These are phyloP conservation scores for Anthrax anthrax DNA, from an alignment of 2,888 invertebrate species.

Conservation along the genomic window DNA sequence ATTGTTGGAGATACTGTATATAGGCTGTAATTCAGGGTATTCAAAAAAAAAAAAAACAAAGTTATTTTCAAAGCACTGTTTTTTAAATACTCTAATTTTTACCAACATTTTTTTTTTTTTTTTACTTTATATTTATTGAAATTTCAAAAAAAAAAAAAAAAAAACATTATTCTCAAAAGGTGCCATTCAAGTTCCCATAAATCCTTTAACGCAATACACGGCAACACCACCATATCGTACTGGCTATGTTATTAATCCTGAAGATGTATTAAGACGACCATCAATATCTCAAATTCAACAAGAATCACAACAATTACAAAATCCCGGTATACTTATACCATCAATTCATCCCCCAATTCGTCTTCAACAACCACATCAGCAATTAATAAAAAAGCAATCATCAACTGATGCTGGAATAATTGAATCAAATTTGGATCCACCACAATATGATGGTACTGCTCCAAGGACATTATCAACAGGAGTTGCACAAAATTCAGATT, in stretches of 20 bases:
- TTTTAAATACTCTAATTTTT: too few species aligned
- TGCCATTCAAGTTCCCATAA: conserved; percentile 25
- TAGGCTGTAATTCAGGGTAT: too few species aligned
- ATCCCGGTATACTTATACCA: conserved; percentile 1
- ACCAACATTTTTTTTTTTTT: too few species aligned
- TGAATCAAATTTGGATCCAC: background rate
- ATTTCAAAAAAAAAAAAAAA: too few species aligned
- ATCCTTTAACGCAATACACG: conserved; percentile 29
- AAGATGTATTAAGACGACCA: conserved; percentile 25
- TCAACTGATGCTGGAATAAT: background rate
- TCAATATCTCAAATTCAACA: conserved; percentile 5
- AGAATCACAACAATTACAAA: conserved; percentile 17
- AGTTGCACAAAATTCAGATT: conserved; percentile 29
- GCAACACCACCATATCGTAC: conserved; percentile 27
- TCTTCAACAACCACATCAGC: conserved; percentile 18
- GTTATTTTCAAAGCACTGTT: too few species aligned
- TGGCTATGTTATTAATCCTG: conserved; percentile 27
- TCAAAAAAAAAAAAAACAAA: too few species aligned
- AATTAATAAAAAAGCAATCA: conserved; percentile 12
- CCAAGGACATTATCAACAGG: conserved; percentile 32
- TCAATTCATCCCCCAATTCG: conserved; percentile 15
- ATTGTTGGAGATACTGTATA: too few species aligned
- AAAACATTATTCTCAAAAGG: conserved; percentile 1
- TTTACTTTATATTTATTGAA: too few species aligned
- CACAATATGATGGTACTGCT: conserved; percentile 30